phyloP scores from a whole-genome alignment of 2,797 vertebrate species.

The Hippoglossus hippoglossus region DNA sequence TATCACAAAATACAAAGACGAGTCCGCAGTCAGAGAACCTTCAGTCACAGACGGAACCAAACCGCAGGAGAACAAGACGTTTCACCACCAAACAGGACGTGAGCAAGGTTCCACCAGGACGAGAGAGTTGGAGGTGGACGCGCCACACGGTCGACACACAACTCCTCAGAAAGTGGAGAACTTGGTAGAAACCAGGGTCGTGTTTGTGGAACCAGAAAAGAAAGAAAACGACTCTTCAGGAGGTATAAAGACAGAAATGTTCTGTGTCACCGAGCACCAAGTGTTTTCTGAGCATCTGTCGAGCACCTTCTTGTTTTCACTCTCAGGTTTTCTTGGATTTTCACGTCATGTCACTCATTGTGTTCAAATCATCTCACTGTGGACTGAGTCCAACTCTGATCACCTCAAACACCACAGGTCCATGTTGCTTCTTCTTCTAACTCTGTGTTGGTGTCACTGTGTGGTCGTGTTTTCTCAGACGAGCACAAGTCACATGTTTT shows the following conservation, averaged over 20 bases:
- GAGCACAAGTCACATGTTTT: conserved; percentile 1
- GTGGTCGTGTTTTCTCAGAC: neutral
- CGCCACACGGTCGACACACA: conserved; percentile 6
- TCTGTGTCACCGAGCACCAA: conserved; percentile 57
- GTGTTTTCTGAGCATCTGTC: conserved; percentile 53
- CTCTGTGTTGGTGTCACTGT: conserved; percentile 3
- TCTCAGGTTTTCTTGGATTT: conserved; percentile 26
- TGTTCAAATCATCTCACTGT: conserved; percentile 20
- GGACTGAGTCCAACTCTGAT: too few relatives aligned
- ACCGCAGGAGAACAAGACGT: conserved; percentile 2
- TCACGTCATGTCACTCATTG: conserved; percentile 66
- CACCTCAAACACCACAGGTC: too few relatives aligned
- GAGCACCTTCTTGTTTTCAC: conserved; percentile 33
- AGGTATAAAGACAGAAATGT: conserved; percentile 62
- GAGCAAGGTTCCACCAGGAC: neutral
- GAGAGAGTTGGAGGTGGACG: neutral
- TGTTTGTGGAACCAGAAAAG: conserved; percentile 47
- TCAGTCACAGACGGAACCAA: conserved; percentile 69
- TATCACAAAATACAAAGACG: too few relatives aligned
- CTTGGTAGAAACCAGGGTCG: conserved; percentile 20
- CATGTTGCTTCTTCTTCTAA: too few relatives aligned
- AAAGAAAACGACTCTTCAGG: conserved; percentile 43
- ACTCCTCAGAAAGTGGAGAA: conserved; percentile 16
- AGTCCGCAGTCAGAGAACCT: conserved; percentile 27
- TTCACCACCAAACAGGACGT: neutral